Percentiles rank a stretch among this genome's conserved stretches.
Evolutionary conservation across 2,797 vertebrate genomes (phyloP).

Genomic region (Coendou prehensilis): DNA sequence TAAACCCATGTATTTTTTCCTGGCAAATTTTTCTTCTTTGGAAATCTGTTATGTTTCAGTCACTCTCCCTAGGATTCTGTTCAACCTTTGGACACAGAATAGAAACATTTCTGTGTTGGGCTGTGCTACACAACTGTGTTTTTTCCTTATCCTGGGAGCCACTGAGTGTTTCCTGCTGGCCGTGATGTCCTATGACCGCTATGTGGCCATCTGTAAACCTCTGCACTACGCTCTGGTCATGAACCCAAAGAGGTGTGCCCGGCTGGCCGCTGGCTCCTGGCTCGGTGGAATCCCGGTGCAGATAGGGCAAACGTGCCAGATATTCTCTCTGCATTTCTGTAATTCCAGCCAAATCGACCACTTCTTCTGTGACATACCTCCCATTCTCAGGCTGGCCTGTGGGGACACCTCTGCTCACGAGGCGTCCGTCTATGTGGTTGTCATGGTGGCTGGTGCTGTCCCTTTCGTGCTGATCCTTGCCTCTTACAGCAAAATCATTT

Average conservation of each 20-base stretch:
- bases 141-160: not conserved
- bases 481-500: slow-evolving; percentile 74
- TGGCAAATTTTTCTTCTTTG: slow-evolving; percentile 58
- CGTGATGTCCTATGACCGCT: slow-evolving; percentile 12
- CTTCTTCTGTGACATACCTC: slow-evolving; percentile 79
- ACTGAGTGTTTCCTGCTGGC: slow-evolving; percentile 26
- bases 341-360: slow-evolving; percentile 67
- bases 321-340: slow-evolving; percentile 6
- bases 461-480: slow-evolving; percentile 67
- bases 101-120: not conserved
- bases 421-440: slow-evolving; percentile 15
- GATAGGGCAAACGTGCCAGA: not conserved
- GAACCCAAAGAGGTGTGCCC: not conserved
- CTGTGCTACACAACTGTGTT: slow-evolving; percentile 53
- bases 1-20: slow-evolving; percentile 66
- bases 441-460: not conserved
- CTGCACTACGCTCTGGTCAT: slow-evolving; percentile 16
- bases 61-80: slow-evolving; percentile 57
- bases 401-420: slow-evolving; percentile 45
- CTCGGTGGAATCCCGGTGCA: not conserved
- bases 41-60: slow-evolving; percentile 71
- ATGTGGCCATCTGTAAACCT: not conserved
- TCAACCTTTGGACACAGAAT: not conserved
- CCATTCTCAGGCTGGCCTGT: slow-evolving; percentile 69
- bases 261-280: not conserved